These are phyloP conservation scores for Petrocephalus zakoni DNA, from an alignment of 2,113 vertebrate species.

Conservation along the genomic window DNA sequence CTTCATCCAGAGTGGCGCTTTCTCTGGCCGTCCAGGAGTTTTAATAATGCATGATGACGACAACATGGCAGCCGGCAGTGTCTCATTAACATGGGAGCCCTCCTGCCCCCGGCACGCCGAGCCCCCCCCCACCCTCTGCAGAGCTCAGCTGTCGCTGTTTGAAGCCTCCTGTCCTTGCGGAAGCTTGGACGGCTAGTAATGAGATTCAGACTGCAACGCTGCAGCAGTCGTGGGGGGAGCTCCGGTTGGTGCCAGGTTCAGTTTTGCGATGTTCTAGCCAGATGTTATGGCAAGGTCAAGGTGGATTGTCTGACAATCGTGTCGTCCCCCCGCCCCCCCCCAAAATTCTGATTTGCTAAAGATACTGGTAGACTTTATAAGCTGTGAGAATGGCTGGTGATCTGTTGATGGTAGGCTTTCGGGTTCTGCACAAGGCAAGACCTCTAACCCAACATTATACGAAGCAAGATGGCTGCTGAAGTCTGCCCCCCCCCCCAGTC, in stretches of 20 bases:
- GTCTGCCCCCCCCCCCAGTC: constrained; percentile 28
- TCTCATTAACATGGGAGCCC: background rate
- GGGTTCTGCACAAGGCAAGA: constrained; percentile 99
- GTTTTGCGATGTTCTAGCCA: background rate
- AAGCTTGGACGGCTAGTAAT: constrained; percentile 43
- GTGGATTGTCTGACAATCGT: background rate
- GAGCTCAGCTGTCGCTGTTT: constrained; percentile 33
- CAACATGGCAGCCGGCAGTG: background rate
- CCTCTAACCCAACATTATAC: constrained; percentile 97
- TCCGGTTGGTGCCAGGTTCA: constrained; percentile 21
- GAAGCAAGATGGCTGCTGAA: constrained; percentile 57
- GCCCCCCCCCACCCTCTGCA: constrained; percentile 10
- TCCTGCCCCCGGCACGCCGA: background rate
- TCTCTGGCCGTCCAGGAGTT: background rate
- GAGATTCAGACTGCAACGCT: constrained; percentile 32
- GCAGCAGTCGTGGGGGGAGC: constrained; percentile 8
- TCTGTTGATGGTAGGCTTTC: constrained; percentile 99
- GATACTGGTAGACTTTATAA: constrained; percentile 55
- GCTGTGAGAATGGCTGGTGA: constrained; percentile 99
- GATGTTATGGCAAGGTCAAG: background rate
- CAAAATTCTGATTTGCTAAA: constrained; percentile 22
- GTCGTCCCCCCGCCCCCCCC: background rate
- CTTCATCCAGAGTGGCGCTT: background rate
- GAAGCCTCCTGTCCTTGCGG: constrained; percentile 38
- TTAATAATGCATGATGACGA: background rate